Percentiles rank a stretch among this genome's conserved stretches.
Evolutionary conservation across 1,140 invertebrate species (phyloP).

Genomic region (Dryas iulia): DNA sequence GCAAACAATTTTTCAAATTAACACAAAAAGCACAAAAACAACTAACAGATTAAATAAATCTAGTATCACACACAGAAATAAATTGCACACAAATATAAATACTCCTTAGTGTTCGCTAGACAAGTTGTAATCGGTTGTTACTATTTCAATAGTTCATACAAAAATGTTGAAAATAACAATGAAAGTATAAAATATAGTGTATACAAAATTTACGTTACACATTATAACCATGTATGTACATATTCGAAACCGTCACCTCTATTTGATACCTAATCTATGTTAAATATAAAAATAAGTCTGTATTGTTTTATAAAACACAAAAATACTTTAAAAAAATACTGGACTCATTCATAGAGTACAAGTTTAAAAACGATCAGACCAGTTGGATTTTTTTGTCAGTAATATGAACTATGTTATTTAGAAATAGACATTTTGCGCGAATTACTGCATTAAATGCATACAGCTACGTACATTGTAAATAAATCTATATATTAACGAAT

Average conservation of each 20-base stretch:
- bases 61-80: slow-evolving; percentile 38
- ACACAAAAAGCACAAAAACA: slow-evolving; percentile 14
- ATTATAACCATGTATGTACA: not conserved
- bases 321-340: slow-evolving; percentile 4
- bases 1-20: not conserved
- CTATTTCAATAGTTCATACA: slow-evolving; percentile 20
- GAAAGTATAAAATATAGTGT: slow-evolving; percentile 32
- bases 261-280: slow-evolving; percentile 20
- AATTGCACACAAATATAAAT: slow-evolving; percentile 37
- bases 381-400: not conserved
- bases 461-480: not conserved
- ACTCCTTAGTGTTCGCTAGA: slow-evolving; percentile 28
- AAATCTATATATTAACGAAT: not conserved
- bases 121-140: slow-evolving; percentile 4
- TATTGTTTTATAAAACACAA: slow-evolving; percentile 17
- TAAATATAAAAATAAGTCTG: slow-evolving; percentile 33
- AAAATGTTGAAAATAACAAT: slow-evolving; percentile 24
- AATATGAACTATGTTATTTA: not conserved
- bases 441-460: not conserved
- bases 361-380: not conserved
- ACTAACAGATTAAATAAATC: slow-evolving; percentile 23
- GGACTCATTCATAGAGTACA: not conserved
- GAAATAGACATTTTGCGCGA: not conserved
- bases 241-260: slow-evolving; percentile 30
- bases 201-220: slow-evolving; percentile 16